These are phyloP conservation scores for Octonoba sinensis DNA, from an alignment of 2,888 invertebrate genomes.

Conservation along the genomic window DNA sequence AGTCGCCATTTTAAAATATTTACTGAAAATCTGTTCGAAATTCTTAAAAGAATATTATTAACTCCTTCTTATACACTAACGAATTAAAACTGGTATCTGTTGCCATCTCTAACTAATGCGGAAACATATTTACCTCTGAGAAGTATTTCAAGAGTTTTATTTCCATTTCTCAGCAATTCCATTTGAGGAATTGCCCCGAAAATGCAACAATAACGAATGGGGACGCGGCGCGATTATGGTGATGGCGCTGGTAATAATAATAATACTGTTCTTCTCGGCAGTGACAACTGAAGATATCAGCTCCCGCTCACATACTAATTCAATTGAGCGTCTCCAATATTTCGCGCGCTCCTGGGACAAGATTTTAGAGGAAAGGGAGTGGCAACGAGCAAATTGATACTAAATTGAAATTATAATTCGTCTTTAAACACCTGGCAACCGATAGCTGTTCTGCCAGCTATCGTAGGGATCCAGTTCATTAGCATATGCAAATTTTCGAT, in stretches of 20 bases:
- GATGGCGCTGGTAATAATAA: conserved; percentile 46
- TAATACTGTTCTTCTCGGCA: conserved; percentile 39
- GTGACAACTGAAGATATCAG: conserved; percentile 28
- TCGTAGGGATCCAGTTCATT: conserved; percentile 30
- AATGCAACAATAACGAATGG: conserved; percentile 15
- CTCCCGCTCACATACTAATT: conserved; percentile 39
- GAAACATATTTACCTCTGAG: too few species aligned
- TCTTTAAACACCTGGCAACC: conserved; percentile 58
- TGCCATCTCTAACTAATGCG: too few species aligned
- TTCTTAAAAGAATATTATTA: too few species aligned
- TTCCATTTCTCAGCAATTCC: neutral
- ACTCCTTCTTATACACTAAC: too few species aligned
- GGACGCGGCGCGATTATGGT: conserved; percentile 19
- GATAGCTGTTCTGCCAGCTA: conserved; percentile 16
- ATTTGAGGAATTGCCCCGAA: conserved; percentile 28
- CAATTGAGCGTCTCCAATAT: conserved; percentile 35
- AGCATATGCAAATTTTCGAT: conserved; percentile 57
- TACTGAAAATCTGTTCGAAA: too few species aligned
- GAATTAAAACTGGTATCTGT: too few species aligned
- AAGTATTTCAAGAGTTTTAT: too few species aligned
- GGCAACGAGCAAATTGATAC: conserved; percentile 54
- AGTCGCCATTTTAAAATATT: too few species aligned
- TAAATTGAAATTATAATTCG: conserved; percentile 61
- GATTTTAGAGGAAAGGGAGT: conserved; percentile 39
- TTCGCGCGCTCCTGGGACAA: conserved; percentile 36